Percentiles rank a stretch among this genome's conserved stretches.
Conservation (phyloP, 2,797 vertebrate genomes). For the Hemibagrus guttatus region DNA sequence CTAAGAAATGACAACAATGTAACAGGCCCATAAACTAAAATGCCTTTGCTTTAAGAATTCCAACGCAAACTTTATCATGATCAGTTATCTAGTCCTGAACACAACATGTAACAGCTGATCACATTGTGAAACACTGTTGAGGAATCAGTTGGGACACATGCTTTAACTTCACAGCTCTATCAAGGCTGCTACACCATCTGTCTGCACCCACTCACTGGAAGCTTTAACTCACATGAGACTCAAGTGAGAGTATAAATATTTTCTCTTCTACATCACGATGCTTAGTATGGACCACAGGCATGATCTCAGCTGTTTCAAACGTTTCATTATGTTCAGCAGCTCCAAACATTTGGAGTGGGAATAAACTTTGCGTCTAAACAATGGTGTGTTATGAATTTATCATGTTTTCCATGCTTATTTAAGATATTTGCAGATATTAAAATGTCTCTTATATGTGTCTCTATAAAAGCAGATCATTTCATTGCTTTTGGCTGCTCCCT, state of each 20-base stretch:
- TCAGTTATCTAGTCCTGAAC: too few relatives aligned
- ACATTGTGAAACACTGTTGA: neutral
- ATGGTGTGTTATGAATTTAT: neutral
- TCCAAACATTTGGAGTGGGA: neutral
- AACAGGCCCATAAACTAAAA: neutral
- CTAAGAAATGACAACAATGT: neutral
- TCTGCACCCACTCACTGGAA: conserved; percentile 23
- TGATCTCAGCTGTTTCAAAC: neutral
- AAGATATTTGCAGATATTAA: too few relatives aligned
- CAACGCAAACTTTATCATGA: neutral
- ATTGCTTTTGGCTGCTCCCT: too few relatives aligned
- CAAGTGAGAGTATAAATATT: conserved; percentile 7
- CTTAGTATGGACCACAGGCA: neutral
- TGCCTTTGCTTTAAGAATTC: neutral
- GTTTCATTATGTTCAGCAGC: neutral
- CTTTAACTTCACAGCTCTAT: conserved; percentile 8
- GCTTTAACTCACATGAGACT: conserved; percentile 19
- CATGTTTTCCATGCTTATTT: neutral
- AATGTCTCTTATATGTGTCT: neutral
- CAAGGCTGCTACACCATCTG: conserved; percentile 16
- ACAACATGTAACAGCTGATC: neutral
- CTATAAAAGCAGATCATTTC: neutral
- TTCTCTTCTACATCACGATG: neutral
- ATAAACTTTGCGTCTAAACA: too few relatives aligned
- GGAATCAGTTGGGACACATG: conserved; percentile 2